phyloP scores from a whole-genome alignment of 2,113 vertebrate species.

The Actinemys pallida region DNA sequence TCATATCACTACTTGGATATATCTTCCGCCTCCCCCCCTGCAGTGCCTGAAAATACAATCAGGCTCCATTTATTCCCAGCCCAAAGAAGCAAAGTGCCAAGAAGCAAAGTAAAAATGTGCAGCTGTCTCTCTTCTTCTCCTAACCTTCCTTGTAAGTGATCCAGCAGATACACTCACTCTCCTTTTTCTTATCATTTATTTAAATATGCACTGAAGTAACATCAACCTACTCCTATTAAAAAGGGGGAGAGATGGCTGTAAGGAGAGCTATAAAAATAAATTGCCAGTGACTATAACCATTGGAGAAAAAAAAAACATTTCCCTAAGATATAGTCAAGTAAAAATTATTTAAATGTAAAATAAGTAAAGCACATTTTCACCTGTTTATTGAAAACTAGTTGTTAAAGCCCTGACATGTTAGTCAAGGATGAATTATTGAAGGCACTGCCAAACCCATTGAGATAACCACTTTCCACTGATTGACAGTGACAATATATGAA shows the following conservation, averaged over 20 bases:
- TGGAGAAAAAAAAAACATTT: neutral
- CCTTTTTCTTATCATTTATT: neutral
- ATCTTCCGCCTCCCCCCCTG: neutral
- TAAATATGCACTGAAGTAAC: neutral
- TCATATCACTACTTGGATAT: accelerated
- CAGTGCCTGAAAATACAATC: neutral
- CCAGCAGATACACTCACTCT: neutral
- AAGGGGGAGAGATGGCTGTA: neutral
- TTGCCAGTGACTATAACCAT: conserved; percentile 1
- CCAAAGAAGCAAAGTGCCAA: neutral
- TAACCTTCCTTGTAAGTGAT: neutral
- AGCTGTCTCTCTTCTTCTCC: neutral
- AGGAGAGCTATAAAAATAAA: conserved; percentile 37
- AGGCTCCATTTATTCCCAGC: accelerated
- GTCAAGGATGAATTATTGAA: neutral
- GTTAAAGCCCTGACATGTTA: neutral
- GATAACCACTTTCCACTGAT: conserved; percentile 1
- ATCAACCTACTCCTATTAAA: neutral
- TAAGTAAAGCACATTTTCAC: neutral
- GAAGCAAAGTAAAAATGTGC: neutral
- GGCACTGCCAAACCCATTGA: neutral
- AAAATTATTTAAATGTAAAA: conserved; percentile 39
- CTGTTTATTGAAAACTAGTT: conserved; percentile 9
- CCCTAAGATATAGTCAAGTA: neutral
- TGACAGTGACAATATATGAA: neutral